Conservation (phyloP, 2,113 vertebrate genomes). For the Dromaius novaehollandiae region DNA sequence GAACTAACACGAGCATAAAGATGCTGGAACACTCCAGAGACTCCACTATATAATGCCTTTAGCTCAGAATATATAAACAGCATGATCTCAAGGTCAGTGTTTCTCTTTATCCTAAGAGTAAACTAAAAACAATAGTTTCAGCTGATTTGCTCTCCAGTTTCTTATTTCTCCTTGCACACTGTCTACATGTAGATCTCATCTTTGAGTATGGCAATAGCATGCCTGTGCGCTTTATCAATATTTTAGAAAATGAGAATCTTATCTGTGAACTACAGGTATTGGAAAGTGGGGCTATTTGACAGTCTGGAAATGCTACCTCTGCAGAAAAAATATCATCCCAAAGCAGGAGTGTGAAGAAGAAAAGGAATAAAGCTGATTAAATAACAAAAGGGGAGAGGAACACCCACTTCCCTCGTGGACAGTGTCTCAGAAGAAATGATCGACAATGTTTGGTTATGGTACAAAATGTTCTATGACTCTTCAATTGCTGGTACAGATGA, state of each 20-base stretch:
- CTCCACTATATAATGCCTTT: neutral
- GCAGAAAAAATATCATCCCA: neutral
- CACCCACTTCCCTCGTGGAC: fast-evolving
- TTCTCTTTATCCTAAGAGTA: neutral
- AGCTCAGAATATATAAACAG: neutral
- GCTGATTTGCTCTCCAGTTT: neutral
- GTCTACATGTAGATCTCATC: neutral
- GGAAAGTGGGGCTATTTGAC: neutral
- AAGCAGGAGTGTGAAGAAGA: neutral
- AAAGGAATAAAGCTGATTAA: neutral
- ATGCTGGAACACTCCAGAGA: neutral
- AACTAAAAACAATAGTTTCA: neutral
- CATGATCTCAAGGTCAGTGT: neutral
- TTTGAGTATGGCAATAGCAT: neutral
- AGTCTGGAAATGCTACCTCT: neutral
- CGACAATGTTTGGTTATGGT: neutral
- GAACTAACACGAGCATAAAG: neutral
- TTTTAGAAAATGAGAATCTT: neutral
- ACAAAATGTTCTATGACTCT: neutral
- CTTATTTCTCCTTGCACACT: neutral
- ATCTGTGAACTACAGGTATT: neutral
- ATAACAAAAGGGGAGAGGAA: neutral
- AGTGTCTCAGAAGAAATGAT: neutral
- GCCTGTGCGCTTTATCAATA: neutral
- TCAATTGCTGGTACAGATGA: neutral